Evolutionary conservation across 1,140 invertebrate species (phyloP).

Genomic region (Drepana arcuata): DNA sequence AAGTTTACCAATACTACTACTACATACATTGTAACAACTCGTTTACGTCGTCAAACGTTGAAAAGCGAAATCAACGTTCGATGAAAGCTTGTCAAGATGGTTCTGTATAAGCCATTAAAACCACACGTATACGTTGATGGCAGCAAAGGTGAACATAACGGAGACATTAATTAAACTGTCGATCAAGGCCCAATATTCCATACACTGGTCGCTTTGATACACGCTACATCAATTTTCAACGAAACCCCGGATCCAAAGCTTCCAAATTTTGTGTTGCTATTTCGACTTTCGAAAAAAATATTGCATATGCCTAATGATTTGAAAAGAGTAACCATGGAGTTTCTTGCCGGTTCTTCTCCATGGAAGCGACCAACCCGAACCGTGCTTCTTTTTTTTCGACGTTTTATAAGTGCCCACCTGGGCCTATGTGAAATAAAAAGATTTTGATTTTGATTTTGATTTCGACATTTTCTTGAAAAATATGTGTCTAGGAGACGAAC

Average conservation of each 20-base stretch:
- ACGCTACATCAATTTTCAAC: conserved; percentile 21
- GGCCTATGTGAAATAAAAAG: background rate
- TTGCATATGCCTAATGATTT: no score
- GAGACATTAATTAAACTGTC: conserved; percentile 37
- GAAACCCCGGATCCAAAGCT: conserved; percentile 1
- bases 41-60: no score
- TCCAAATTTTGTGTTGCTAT: background rate
- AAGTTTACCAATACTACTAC: no score
- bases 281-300: background rate
- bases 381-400: background rate
- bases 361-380: background rate
- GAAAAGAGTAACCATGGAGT: no score
- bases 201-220: conserved; percentile 26
- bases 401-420: background rate
- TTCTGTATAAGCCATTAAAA: conserved; percentile 6
- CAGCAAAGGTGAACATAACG: conserved; percentile 14
- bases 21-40: no score
- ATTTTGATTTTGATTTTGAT: no score
- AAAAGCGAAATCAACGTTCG: no score
- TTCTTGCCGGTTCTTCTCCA: background rate
- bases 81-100: no score
- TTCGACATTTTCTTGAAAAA: no score
- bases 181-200: conserved; percentile 19
- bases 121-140: conserved; percentile 2
- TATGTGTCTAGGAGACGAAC: no score